Percentiles rank a stretch among this genome's conserved stretches.
phyloP scores from a whole-genome alignment of 37 sponge, comb jelly and placozoan species.

The Aplysina aerophoba region DNA sequence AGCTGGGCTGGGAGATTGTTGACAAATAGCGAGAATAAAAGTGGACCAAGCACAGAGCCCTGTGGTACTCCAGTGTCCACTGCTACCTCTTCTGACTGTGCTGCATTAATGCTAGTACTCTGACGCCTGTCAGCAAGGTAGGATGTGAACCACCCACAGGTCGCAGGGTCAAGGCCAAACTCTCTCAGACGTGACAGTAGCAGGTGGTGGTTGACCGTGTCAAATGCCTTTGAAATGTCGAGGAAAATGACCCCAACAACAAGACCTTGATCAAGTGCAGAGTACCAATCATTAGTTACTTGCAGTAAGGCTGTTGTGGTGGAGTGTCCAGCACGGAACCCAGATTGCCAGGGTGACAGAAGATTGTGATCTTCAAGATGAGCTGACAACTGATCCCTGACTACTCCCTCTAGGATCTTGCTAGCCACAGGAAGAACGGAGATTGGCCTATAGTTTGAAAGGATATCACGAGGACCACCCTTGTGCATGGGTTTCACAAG shows the following conservation, averaged over 20 bases:
- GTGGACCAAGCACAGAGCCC: no score
- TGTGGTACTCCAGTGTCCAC: no score
- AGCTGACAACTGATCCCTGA: background rate
- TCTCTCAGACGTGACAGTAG: no score
- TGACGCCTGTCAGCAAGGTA: no score
- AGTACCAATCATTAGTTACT: background rate
- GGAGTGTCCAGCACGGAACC: background rate
- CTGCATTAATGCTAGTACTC: no score
- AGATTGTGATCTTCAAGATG: constrained; percentile 3
- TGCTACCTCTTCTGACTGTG: no score
- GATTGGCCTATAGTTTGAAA: background rate
- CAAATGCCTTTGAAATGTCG: constrained; percentile 12
- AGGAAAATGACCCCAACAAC: background rate
- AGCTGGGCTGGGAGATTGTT: no score
- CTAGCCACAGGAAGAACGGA: constrained; percentile 16
- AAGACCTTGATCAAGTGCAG: background rate
- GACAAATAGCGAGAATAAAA: no score
- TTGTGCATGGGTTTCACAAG: background rate
- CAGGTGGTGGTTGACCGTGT: no score
- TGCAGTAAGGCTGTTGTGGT: background rate
- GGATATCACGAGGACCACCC: background rate
- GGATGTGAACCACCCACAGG: no score
- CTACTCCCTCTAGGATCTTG: background rate
- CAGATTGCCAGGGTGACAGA: background rate
- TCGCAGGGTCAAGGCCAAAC: no score